Percentiles rank a stretch among this genome's conserved stretches.
Conservation (phyloP, 2,113 vertebrate genomes). For the Hiodon alosoides region DNA sequence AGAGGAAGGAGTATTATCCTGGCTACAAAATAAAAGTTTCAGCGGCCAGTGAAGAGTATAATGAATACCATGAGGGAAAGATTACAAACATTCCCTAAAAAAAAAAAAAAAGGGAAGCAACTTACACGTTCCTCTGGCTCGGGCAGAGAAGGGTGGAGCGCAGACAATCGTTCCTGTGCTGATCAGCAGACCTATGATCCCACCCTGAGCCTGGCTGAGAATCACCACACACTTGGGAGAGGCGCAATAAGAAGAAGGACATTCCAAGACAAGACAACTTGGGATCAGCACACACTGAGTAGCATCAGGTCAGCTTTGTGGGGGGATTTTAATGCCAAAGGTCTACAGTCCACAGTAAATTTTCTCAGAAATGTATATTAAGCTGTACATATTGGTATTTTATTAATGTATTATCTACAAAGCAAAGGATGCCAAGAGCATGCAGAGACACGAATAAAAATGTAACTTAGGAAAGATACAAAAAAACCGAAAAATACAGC, state of each 20-base stretch:
- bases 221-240: conserved; percentile 8
- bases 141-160: conserved; percentile 11
- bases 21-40: neutral
- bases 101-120: neutral
- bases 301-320: neutral
- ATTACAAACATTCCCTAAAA: neutral
- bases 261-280: neutral
- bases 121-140: conserved; percentile 18
- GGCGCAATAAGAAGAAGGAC: neutral
- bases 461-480: too few species aligned
- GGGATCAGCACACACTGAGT: neutral
- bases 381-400: too few species aligned
- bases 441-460: too few species aligned
- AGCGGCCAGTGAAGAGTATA: neutral
- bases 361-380: too few species aligned
- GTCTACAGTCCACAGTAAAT: too few species aligned
- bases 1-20: neutral
- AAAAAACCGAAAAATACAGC: too few species aligned
- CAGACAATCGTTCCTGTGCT: conserved; percentile 12
- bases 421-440: too few species aligned
- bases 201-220: conserved; percentile 22
- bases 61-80: too few species aligned
- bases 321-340: too few species aligned
- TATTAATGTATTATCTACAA: too few species aligned
- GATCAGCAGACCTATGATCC: conserved; percentile 4